Conservation (phyloP, 2,113 vertebrate species). For the Vulpes vulpes region DNA sequence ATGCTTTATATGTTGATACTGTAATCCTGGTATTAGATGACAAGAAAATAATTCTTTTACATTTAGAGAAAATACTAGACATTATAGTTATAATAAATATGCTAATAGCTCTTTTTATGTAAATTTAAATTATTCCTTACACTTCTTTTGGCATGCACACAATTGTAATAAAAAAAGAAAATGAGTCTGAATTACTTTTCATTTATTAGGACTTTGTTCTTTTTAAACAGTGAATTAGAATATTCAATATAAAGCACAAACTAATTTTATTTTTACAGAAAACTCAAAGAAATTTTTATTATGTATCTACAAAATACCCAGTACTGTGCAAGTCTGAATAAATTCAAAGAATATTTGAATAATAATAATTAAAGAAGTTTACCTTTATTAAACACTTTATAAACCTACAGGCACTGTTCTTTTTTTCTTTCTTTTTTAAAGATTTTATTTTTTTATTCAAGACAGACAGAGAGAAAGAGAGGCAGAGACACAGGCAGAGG, state of each 20-base stretch:
- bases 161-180: constrained; percentile 28
- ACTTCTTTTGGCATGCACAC: background rate
- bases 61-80: background rate
- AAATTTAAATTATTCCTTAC: background rate
- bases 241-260: background rate
- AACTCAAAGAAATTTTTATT: background rate
- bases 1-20: background rate
- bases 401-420: background rate
- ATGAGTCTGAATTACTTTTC: background rate
- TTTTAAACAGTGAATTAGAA: constrained; percentile 4
- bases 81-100: background rate
- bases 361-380: background rate
- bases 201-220: background rate
- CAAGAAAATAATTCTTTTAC: background rate
- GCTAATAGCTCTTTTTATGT: constrained; percentile 9
- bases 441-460: no score
- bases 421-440: no score
- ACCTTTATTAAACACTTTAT: background rate
- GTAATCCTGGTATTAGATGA: background rate
- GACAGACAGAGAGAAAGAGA: no score
- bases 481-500: no score
- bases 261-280: constrained; percentile 21
- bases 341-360: background rate
- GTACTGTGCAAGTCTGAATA: background rate
- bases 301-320: background rate